Conservation (phyloP, 2,888 invertebrate species). For the Pegoplata infirma region DNA sequence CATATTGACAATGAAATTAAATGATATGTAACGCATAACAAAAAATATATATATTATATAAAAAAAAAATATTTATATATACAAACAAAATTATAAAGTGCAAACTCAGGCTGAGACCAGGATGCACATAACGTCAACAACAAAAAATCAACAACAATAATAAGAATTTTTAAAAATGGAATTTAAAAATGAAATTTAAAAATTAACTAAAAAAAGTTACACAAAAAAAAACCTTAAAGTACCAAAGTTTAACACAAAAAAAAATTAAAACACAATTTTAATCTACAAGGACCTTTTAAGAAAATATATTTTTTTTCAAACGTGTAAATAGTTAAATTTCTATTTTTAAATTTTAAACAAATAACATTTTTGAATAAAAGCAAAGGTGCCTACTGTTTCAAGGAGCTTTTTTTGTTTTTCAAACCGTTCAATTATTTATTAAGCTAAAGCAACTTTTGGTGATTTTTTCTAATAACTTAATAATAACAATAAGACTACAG, state of each 20-base stretch:
- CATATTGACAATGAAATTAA: slow-evolving; percentile 55
- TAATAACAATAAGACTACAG: slow-evolving; percentile 66
- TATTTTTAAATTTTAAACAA: slow-evolving; percentile 5
- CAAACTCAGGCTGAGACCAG: slow-evolving; percentile 43
- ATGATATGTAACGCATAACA: slow-evolving; percentile 49
- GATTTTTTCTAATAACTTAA: slow-evolving; percentile 48
- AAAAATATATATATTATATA: slow-evolving; percentile 25
- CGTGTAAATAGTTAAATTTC: slow-evolving; percentile 37
- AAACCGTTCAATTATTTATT: slow-evolving; percentile 34
- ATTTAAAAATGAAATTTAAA: too few species aligned
- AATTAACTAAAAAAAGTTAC: too few species aligned
- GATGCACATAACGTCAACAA: slow-evolving; percentile 37
- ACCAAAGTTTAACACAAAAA: slow-evolving; percentile 19
- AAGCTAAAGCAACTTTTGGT: slow-evolving; percentile 39
- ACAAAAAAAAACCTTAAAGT: slow-evolving; percentile 16
- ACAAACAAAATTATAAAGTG: slow-evolving; percentile 41
- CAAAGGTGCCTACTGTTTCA: slow-evolving; percentile 65
- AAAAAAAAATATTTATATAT: slow-evolving; percentile 30
- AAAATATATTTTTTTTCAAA: slow-evolving; percentile 35
- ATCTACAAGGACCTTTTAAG: slow-evolving; percentile 20
- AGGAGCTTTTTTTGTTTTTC: slow-evolving; percentile 54
- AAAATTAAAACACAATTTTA: slow-evolving; percentile 13
- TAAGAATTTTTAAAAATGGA: slow-evolving; percentile 18
- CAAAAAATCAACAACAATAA: slow-evolving; percentile 38
- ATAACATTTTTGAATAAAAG: slow-evolving; percentile 16